phyloP scores from a whole-genome alignment of 1,140 invertebrate species.

The Brachystomella parvula region DNA sequence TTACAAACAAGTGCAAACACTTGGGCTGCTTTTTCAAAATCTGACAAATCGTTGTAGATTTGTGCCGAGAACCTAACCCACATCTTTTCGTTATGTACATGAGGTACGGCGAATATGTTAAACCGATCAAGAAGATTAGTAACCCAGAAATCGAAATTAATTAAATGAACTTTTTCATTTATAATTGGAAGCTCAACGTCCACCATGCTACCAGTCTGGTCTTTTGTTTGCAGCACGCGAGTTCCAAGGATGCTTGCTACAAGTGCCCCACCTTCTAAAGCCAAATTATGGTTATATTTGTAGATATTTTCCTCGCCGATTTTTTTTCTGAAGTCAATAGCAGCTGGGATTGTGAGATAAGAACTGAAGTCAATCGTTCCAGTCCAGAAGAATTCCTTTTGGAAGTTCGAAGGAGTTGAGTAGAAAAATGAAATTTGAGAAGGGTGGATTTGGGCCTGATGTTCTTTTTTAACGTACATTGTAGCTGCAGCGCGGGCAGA shows the following conservation, averaged over 20 bases:
- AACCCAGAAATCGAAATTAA: conserved; percentile 1
- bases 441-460: conserved; percentile 25
- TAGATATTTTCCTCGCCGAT: conserved; percentile 18
- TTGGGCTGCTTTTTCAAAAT: conserved; percentile 16
- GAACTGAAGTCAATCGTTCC: conserved; percentile 29
- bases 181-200: conserved; percentile 23
- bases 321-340: conserved; percentile 16
- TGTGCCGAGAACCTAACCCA: conserved; percentile 24
- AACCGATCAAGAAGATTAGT: background rate
- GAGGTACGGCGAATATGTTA: conserved; percentile 6
- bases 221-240: conserved; percentile 16
- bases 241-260: conserved; percentile 20
- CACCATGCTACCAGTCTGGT: conserved; percentile 27
- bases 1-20: conserved; percentile 7
- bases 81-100: conserved; percentile 17
- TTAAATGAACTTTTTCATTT: conserved; percentile 10
- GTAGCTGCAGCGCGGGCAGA: conserved; percentile 12
- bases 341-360: conserved; percentile 24
- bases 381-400: conserved; percentile 33
- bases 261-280: conserved; percentile 3
- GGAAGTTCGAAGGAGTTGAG: conserved; percentile 8
- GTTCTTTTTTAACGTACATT: conserved; percentile 24
- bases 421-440: conserved; percentile 17
- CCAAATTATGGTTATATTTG: conserved; percentile 23
- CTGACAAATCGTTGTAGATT: conserved; percentile 24